Conservation (phyloP, 2,888 invertebrate species). For the Ditula angustiorana region DNA sequence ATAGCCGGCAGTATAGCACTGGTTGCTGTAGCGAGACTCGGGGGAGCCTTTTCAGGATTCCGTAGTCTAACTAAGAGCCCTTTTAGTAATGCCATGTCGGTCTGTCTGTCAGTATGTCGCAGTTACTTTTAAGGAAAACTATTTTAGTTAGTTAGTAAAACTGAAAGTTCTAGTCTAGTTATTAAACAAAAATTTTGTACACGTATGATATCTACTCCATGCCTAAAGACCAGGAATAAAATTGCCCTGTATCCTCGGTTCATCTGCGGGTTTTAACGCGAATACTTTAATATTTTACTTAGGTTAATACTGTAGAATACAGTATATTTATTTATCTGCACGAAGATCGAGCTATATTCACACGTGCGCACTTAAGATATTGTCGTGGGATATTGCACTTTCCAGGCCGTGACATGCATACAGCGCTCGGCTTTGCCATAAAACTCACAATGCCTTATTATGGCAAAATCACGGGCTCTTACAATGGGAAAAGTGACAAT, state of each 20-base stretch:
- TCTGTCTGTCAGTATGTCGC: too few relatives aligned
- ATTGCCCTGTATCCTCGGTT: too few relatives aligned
- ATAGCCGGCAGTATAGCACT: background rate
- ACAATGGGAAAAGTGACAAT: conserved; percentile 35
- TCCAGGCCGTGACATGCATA: conserved; percentile 15
- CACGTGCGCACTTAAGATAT: background rate
- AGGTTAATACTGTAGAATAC: background rate
- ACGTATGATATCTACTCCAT: too few relatives aligned
- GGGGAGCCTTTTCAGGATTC: too few relatives aligned
- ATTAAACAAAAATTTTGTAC: too few relatives aligned
- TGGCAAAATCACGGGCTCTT: conserved; percentile 4
- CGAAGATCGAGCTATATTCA: background rate
- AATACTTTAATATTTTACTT: background rate
- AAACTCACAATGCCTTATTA: conserved; percentile 11
- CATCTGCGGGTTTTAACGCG: background rate
- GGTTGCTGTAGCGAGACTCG: too few relatives aligned
- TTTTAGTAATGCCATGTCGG: too few relatives aligned
- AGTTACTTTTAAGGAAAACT: too few relatives aligned
- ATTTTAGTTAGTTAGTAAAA: too few relatives aligned
- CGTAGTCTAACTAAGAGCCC: too few relatives aligned
- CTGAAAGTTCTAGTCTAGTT: too few relatives aligned
- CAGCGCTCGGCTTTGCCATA: background rate
- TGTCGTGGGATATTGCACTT: conserved; percentile 11
- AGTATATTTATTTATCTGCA: background rate
- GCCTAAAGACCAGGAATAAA: too few relatives aligned